A percentile compares a stretch with the other conserved stretches of the same genome.
Conservation (phyloP, 2,888 invertebrate species). For the Cephonodes hylas region DNA sequence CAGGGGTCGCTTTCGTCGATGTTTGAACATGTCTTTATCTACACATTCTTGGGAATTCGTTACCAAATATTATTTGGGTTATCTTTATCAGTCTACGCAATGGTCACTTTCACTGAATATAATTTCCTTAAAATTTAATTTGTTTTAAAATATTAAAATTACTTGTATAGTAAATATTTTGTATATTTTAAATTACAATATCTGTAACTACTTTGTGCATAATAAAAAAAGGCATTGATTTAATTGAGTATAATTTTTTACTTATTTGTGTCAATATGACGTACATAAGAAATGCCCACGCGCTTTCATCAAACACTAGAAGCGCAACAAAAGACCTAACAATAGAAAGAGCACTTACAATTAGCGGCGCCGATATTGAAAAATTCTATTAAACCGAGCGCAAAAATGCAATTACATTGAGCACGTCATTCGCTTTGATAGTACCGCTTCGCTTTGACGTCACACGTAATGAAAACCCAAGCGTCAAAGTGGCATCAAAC, state of each 20-base stretch:
- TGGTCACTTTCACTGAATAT: background rate
- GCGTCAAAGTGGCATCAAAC: conserved; percentile 17
- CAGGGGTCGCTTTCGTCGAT: background rate
- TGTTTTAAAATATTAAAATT: background rate
- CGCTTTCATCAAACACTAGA: background rate
- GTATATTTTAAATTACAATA: no score
- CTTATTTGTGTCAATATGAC: background rate
- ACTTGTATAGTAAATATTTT: no score
- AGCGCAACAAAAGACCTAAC: background rate
- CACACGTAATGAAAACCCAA: conserved; percentile 5
- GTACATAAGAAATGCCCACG: background rate
- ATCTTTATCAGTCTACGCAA: background rate
- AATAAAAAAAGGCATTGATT: no score
- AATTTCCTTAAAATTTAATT: background rate
- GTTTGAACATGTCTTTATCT: background rate
- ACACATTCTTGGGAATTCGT: background rate
- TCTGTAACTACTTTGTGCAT: no score
- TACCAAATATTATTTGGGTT: background rate
- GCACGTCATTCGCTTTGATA: background rate
- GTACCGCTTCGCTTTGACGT: background rate
- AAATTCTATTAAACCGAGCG: background rate
- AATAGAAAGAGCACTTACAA: background rate
- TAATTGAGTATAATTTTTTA: no score
- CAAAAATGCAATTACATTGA: background rate
- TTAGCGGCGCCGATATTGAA: background rate